A percentile compares a stretch with the other conserved stretches of the same genome.
phyloP scores from a whole-genome alignment of 2,888 invertebrate genomes.

The Agonopterix heracliana region DNA sequence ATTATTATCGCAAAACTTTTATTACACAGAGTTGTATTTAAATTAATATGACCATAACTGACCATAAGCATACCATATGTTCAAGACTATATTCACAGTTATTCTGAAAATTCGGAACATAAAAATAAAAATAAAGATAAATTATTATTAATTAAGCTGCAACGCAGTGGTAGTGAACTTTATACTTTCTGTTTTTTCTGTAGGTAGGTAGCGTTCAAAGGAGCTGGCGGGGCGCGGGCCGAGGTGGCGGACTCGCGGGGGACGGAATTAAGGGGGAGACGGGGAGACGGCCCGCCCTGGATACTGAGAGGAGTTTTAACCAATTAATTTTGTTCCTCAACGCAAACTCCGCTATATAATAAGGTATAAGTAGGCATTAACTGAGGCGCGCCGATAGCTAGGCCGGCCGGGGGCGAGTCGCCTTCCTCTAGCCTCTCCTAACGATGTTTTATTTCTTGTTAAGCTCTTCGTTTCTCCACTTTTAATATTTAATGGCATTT shows the following conservation, averaged over 20 bases:
- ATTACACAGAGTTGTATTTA: too few species aligned
- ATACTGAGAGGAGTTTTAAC: constrained; percentile 78
- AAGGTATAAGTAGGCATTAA: constrained; percentile 77
- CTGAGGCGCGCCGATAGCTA: constrained; percentile 73
- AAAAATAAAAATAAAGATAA: constrained; percentile 10
- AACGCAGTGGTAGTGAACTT: constrained; percentile 59
- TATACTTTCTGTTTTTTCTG: constrained; percentile 77
- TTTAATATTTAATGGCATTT: constrained; percentile 76
- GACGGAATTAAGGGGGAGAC: constrained; percentile 67
- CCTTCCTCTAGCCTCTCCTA: constrained; percentile 55
- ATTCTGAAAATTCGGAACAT: too few species aligned
- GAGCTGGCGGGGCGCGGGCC: constrained; percentile 57
- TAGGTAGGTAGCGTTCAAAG: constrained; percentile 77
- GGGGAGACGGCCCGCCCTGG: constrained; percentile 68
- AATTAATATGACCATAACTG: too few species aligned
- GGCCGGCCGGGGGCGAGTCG: constrained; percentile 63
- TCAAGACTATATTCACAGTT: too few species aligned
- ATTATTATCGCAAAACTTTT: too few species aligned
- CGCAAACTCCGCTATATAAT: constrained; percentile 77
- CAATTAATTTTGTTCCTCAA: constrained; percentile 79
- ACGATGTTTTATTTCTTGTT: constrained; percentile 77
- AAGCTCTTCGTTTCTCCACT: constrained; percentile 76
- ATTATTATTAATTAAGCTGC: constrained; percentile 63
- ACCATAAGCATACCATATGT: too few species aligned
- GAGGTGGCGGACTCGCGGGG: constrained; percentile 32